Base-by-base conservation (phyloP, 2,888 invertebrate species). In the Mermis nigrescens region DNA sequence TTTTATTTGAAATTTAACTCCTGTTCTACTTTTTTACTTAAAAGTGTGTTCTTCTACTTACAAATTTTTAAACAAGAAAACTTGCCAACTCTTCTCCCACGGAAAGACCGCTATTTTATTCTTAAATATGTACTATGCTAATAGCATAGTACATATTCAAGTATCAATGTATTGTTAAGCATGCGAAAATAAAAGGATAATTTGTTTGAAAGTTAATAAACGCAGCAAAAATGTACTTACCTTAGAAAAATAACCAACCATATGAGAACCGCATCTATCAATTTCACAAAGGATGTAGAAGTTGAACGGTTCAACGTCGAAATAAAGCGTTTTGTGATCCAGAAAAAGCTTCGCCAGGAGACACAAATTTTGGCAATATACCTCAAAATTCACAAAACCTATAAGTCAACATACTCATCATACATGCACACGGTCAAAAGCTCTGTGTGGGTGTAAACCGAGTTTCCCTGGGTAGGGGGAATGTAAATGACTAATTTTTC, bases 171-270 rank as follows among this genome's bases (percentile, higher is more conserved):
- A n/a, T n/a, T n/a, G n/a, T n/a, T n/a, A n/a, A n/a, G n/a, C n/a
- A 58, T 31, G 27, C n/a, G 26, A n/a, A 22, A 57, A 55, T 26
- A 57, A 12, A 57, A 12, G 15, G 12, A 48, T 19, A 12, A 53
- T n/a, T 55, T 19, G 19, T 48, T 19, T 45, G n/a, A 46, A 53
- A 2, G 22, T 29, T 51, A 15, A 32, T 24, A 54, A 59, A 52
- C 15, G n/a, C 32, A 38, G 24, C 12, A 48, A 24, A 57, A 54
- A 12, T 55, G 2, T n/a, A 66, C 63, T 69, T 74, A 82, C 82
- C 76, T 95, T 94, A 22, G 92, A 92, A 75, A 94, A 94, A 73
- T 94, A 94, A 19, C 94, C 94, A 62, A 94, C 92, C 64, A 94
- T 80, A 76, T 94, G 92, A 24, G 85, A 87, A 51, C 91, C 92